Evolutionary conservation across 1,140 invertebrate genomes (phyloP).

Genomic region (Oreohelix idahoensis): DNA sequence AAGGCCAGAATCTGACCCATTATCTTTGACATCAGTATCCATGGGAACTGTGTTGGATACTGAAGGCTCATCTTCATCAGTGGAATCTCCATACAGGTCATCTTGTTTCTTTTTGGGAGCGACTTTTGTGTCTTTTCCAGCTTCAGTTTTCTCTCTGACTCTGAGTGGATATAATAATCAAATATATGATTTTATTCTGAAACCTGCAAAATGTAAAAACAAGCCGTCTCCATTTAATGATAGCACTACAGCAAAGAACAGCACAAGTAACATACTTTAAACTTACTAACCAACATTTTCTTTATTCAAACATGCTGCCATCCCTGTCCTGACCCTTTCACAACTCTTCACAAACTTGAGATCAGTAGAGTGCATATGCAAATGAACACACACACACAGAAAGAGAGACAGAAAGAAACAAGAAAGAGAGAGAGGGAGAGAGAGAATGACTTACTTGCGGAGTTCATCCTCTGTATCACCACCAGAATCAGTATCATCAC

Average conservation of each 20-base stretch:
- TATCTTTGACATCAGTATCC: slow-evolving; percentile 38
- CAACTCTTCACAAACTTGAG: no score
- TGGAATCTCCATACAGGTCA: slow-evolving; percentile 53
- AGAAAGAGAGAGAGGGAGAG: background rate
- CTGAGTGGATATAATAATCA: slow-evolving; percentile 40
- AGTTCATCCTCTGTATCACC: slow-evolving; percentile 69
- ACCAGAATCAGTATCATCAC: slow-evolving; percentile 54
- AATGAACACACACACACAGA: no score
- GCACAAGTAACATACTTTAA: no score
- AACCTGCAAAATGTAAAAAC: no score
- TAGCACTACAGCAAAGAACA: no score
- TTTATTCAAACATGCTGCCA: no score
- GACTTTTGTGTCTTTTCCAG: slow-evolving; percentile 5
- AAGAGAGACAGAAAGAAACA: no score
- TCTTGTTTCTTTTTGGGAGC: slow-evolving; percentile 1
- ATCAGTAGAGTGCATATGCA: no score
- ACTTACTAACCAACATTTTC: no score
- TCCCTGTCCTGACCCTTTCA: no score
- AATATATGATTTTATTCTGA: no score
- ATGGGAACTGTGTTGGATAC: background rate
- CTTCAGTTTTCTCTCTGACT: slow-evolving; percentile 17
- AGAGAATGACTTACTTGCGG: slow-evolving; percentile 48
- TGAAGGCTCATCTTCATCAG: slow-evolving; percentile 62
- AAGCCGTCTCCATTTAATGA: no score
- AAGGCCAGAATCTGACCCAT: slow-evolving; percentile 60